Evolutionary conservation across 2,888 invertebrate genomes (phyloP).

Genomic region (Andrena hattorfiana): DNA sequence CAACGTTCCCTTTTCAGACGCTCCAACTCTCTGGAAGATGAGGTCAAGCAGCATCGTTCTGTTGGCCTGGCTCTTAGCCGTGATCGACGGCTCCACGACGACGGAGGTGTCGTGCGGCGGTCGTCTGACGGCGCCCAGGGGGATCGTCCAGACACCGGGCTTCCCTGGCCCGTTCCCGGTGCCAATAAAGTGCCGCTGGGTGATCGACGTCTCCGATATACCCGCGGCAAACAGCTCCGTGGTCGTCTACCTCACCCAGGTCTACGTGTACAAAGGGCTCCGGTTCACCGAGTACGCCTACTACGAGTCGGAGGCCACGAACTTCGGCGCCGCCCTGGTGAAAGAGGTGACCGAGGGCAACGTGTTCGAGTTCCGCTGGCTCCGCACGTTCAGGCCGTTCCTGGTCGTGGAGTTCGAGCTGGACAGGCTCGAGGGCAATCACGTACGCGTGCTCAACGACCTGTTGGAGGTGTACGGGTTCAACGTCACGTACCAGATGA

Average conservation of each 20-base stretch:
- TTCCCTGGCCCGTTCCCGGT: slow-evolving; percentile 93
- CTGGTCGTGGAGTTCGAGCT: slow-evolving; percentile 92
- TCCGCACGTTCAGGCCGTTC: slow-evolving; percentile 89
- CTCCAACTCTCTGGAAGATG: slow-evolving; percentile 43
- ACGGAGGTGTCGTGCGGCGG: slow-evolving; percentile 87
- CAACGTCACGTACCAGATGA: slow-evolving; percentile 95
- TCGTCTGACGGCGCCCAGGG: slow-evolving; percentile 88
- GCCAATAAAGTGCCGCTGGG: slow-evolving; percentile 94
- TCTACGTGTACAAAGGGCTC: slow-evolving; percentile 92
- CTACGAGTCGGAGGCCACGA: slow-evolving; percentile 89
- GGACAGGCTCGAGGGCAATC: slow-evolving; percentile 91
- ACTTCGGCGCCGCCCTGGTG: slow-evolving; percentile 89
- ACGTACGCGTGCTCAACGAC: slow-evolving; percentile 92
- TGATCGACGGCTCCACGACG: slow-evolving; percentile 25
- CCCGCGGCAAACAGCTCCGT: slow-evolving; percentile 89
- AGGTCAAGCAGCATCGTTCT: slow-evolving; percentile 54
- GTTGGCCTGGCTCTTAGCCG: slow-evolving; percentile 39
- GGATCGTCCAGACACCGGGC: slow-evolving; percentile 92
- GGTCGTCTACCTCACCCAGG: slow-evolving; percentile 94
- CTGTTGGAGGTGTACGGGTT: slow-evolving; percentile 95
- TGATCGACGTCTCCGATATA: slow-evolving; percentile 91
- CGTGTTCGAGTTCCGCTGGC: slow-evolving; percentile 87
- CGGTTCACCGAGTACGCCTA: slow-evolving; percentile 92
- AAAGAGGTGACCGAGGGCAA: slow-evolving; percentile 91
- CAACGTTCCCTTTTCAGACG: too few species aligned